Evolutionary conservation across 2,797 vertebrate species (phyloP), one percentile per base, ranked within the genome.

Genomic region (Cetoscarus ocellatus): DNA sequence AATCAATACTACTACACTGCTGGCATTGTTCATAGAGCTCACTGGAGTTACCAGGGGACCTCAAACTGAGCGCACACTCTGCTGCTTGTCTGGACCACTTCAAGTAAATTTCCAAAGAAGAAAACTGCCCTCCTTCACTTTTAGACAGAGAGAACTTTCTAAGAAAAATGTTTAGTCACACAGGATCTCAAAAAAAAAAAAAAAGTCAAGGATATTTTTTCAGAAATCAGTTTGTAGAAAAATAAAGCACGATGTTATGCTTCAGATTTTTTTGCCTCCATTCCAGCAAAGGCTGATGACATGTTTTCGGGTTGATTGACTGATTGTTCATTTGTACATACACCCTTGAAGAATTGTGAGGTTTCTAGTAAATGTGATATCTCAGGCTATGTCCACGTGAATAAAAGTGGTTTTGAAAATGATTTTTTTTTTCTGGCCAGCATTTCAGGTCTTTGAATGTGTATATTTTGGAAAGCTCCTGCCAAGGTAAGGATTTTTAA

Each of bases 1-100:
- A 67, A 78, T 91, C 88, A 85, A 81, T 84, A 79, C 67, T 18
- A 73, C 67, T 58, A 78, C 86, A 86, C 79, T 59, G 73, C 61
- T 65, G 72, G 66, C 77, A 81, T 75, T 82, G 83, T 89, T 91
- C 80, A 82, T 65, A 61, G 66, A 82, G 61, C 74, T 58, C 62
- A 48, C 48, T 68, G 65, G 67, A 84, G 80, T 82, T 67, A 72
- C 70, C 80, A 79, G 48, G 83, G 80, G 83, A 87, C 18, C 17
- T 49, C 43, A 40, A n/a, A 82, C 62, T 54, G 49, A 74, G 76
- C 68, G 45, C 55, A 59, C 65, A 43, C 61, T 40, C 77, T 86
- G 61, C 74, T 61, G 67, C 79, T 76, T 51, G 61, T 77, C 63
- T 83, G 75, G 77, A 87, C 55, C 36, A 60, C 48, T 78, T 77